Percentiles rank a stretch among this genome's conserved stretches.
phyloP scores from a whole-genome alignment of 2,113 vertebrate species.

The Caranx melampygus region DNA sequence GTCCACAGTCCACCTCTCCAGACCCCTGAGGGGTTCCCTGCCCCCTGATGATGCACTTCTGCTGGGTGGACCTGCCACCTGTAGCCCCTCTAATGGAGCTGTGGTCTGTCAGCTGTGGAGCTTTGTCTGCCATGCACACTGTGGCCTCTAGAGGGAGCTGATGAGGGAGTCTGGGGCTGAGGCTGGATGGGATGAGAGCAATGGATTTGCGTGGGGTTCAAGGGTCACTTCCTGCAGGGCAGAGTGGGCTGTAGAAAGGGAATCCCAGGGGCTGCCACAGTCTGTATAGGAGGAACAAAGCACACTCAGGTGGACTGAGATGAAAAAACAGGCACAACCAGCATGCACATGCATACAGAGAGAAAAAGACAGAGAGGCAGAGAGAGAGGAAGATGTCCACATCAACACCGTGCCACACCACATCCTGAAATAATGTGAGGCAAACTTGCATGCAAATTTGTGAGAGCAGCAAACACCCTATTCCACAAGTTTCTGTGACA shows the following conservation, averaged over 20 bases:
- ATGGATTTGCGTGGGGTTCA: slow-evolving; percentile 90
- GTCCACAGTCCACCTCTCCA: slow-evolving; percentile 76
- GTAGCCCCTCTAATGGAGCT: slow-evolving; percentile 76
- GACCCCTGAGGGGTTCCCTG: slow-evolving; percentile 79
- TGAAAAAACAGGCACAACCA: slow-evolving; percentile 25
- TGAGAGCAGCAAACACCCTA: slow-evolving; percentile 26
- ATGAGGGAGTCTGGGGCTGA: slow-evolving; percentile 91
- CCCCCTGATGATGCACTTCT: slow-evolving; percentile 83
- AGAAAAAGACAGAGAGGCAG: neutral
- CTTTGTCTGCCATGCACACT: slow-evolving; percentile 77
- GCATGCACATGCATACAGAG: slow-evolving; percentile 66
- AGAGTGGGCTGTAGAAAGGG: slow-evolving; percentile 94
- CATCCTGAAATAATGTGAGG: neutral
- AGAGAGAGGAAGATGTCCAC: neutral
- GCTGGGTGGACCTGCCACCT: slow-evolving; percentile 92
- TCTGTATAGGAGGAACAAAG: slow-evolving; percentile 83
- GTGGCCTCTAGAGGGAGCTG: slow-evolving; percentile 90
- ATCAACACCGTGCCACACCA: slow-evolving; percentile 5
- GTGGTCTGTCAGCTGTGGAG: slow-evolving; percentile 73
- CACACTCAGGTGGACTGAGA: slow-evolving; percentile 31
- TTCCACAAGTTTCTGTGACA: neutral
- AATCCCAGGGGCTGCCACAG: slow-evolving; percentile 93
- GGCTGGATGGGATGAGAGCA: slow-evolving; percentile 94
- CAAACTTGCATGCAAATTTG: slow-evolving; percentile 51
- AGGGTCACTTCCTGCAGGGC: slow-evolving; percentile 97